phyloP scores from a whole-genome alignment of 2,888 invertebrate species.

The Ochlodes sylvanus region DNA sequence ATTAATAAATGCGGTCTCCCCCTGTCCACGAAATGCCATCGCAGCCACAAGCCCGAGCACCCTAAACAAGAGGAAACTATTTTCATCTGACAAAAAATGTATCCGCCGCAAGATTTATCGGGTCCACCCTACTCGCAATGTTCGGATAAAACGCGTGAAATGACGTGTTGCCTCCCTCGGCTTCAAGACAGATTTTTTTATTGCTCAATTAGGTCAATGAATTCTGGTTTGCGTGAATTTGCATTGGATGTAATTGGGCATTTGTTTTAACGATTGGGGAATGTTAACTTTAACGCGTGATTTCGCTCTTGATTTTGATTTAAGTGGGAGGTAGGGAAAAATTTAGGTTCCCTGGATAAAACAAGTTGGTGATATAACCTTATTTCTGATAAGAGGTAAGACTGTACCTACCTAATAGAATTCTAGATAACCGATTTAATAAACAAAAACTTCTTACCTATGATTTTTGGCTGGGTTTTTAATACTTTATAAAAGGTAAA shows the following conservation, averaged over 20 bases:
- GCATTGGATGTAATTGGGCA: not conserved
- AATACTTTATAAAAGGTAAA: no score
- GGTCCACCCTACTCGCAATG: conserved; percentile 64
- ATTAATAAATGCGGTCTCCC: conserved; percentile 27
- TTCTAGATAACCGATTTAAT: no score
- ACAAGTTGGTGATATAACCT: no score
- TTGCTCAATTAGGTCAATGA: conserved; percentile 69
- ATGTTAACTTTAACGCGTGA: not conserved
- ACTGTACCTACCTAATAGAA: no score
- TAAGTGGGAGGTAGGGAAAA: no score
- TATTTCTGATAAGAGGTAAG: no score
- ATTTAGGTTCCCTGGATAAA: no score
- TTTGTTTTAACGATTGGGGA: not conserved
- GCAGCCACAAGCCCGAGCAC: conserved; percentile 52
- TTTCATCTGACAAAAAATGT: conserved; percentile 81
- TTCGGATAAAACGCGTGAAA: conserved; percentile 81
- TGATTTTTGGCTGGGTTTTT: no score
- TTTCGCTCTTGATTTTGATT: no score
- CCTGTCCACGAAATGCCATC: conserved; percentile 52
- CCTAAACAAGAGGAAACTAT: conserved; percentile 81
- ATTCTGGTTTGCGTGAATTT: conserved; percentile 13
- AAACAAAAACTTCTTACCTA: no score
- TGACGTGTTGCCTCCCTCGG: conserved; percentile 77
- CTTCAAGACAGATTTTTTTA: conserved; percentile 67
- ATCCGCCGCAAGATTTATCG: conserved; percentile 80